These are phyloP conservation scores for Petrophora chlorosata DNA, from an alignment of 2,888 invertebrate genomes.

Conservation along the genomic window DNA sequence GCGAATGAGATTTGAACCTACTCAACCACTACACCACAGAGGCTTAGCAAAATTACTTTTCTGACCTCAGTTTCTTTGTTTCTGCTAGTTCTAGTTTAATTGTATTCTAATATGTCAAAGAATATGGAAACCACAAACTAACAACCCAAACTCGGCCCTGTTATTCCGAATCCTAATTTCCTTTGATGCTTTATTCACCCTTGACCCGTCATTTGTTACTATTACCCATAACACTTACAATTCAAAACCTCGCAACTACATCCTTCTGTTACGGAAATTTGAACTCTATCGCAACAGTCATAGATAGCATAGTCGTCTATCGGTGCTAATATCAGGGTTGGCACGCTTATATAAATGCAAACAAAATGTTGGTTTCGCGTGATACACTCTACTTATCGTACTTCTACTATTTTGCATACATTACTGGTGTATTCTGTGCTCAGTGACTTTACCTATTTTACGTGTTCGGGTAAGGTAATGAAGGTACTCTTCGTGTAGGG, in stretches of 20 bases:
- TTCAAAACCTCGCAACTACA: slow-evolving; percentile 34
- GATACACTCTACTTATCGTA: slow-evolving; percentile 72
- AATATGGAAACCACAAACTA: slow-evolving; percentile 10
- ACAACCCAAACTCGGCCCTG: slow-evolving; percentile 11
- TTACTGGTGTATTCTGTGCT: slow-evolving; percentile 57
- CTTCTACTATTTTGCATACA: slow-evolving; percentile 78
- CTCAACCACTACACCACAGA: no score
- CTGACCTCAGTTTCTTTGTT: no score
- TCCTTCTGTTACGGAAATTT: slow-evolving; percentile 30
- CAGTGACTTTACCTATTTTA: slow-evolving; percentile 51
- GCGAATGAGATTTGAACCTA: no score
- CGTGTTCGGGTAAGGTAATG: slow-evolving; percentile 40
- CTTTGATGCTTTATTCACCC: slow-evolving; percentile 69
- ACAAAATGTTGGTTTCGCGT: slow-evolving; percentile 80
- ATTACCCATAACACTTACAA: slow-evolving; percentile 54
- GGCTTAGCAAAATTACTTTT: no score
- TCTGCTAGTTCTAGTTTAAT: no score
- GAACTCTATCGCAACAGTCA: slow-evolving; percentile 34
- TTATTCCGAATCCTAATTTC: slow-evolving; percentile 49
- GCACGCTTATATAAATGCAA: slow-evolving; percentile 69
- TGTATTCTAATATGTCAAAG: slow-evolving; percentile 6
- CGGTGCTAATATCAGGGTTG: slow-evolving; percentile 23
- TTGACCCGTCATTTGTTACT: slow-evolving; percentile 75
- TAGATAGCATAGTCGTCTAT: slow-evolving; percentile 25
- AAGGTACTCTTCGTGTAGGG: slow-evolving; percentile 12